phyloP scores from a whole-genome alignment of 2,113 vertebrate genomes.

The Platanista minor region DNA sequence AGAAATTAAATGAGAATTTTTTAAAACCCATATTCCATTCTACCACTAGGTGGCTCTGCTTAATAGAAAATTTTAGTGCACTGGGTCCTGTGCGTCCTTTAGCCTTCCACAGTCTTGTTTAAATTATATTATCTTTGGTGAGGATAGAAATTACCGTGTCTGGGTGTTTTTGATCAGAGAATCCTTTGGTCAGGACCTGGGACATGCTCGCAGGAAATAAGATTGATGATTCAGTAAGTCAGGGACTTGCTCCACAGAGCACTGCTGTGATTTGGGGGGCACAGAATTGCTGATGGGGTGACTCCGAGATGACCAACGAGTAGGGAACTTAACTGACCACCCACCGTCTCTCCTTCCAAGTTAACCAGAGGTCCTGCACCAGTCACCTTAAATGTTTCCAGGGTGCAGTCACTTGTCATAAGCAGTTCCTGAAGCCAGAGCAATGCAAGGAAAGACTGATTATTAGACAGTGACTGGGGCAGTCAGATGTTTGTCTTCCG shows the following conservation, averaged over 20 bases:
- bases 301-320: not conserved
- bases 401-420: not conserved
- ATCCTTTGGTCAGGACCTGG: not conserved
- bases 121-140: not conserved
- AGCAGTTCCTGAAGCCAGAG: not conserved
- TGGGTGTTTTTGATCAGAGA: not conserved
- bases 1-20: not conserved
- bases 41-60: constrained; percentile 72
- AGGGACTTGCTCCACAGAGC: not conserved
- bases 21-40: not conserved
- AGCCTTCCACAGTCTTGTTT: not conserved
- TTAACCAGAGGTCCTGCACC: not conserved
- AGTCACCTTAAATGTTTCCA: not conserved
- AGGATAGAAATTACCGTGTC: not conserved
- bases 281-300: too few species aligned
- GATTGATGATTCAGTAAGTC: not conserved
- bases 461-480: too few species aligned
- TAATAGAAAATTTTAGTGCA: constrained; percentile 27
- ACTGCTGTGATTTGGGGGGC: not conserved
- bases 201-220: not conserved
- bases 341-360: not conserved
- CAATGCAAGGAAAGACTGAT: not conserved
- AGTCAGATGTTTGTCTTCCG: not conserved
- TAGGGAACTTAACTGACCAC: not conserved
- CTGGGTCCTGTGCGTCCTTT: not conserved